A percentile compares a stretch with the other conserved stretches of the same genome.
These are phyloP conservation scores for Lepilemur ruficaudatus DNA, from an alignment of 2,797 vertebrate genomes.

Conservation along the genomic window DNA sequence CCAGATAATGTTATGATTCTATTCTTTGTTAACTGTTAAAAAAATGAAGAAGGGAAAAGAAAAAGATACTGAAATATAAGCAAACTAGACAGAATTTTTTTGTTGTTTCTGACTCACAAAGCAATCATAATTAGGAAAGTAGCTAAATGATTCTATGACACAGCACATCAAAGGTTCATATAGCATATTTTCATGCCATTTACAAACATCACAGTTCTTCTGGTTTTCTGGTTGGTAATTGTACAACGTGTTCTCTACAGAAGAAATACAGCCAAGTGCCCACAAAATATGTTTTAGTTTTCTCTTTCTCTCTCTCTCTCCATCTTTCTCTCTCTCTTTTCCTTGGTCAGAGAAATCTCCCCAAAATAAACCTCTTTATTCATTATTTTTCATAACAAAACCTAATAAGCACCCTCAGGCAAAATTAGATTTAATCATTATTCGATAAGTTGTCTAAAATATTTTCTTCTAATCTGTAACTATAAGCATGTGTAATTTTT, in stretches of 20 bases:
- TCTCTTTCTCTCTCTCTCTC: neutral
- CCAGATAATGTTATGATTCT: neutral
- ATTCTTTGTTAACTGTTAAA: conserved; percentile 58
- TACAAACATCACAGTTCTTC: neutral
- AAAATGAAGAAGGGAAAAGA: neutral
- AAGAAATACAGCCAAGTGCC: neutral
- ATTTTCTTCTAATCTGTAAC: neutral
- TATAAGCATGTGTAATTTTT: neutral
- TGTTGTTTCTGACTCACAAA: neutral
- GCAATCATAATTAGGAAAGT: neutral
- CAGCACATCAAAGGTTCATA: neutral
- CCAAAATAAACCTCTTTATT: neutral
- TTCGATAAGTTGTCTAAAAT: neutral
- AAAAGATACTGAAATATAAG: conserved; percentile 17
- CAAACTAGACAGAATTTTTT: conserved; percentile 19
- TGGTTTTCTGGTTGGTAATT: neutral
- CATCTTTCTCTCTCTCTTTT: neutral
- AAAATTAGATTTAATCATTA: conserved; percentile 1
- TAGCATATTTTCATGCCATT: neutral
- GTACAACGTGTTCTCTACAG: neutral
- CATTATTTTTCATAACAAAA: neutral
- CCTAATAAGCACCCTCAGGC: neutral
- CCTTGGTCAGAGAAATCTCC: neutral
- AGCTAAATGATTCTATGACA: neutral
- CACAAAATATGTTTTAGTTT: neutral